These are phyloP conservation scores for Mactra quadrangularis DNA, from an alignment of 1,140 invertebrate species.

Conservation along the genomic window DNA sequence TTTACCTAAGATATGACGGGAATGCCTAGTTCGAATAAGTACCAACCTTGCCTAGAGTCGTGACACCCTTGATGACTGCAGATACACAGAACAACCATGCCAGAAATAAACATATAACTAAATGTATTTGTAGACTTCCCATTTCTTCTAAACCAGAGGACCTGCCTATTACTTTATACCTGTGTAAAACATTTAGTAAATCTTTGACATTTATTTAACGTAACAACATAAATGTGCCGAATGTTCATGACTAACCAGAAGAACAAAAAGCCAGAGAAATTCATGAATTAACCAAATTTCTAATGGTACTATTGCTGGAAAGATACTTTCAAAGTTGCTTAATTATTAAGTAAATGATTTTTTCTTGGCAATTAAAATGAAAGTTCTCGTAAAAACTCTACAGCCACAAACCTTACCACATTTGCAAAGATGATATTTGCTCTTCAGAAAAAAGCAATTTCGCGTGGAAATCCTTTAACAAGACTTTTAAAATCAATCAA, in stretches of 20 bases:
- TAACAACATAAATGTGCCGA: not conserved
- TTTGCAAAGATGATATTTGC: too few relatives aligned
- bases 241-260: not conserved
- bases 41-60: slow-evolving; percentile 82
- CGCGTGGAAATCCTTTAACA: too few relatives aligned
- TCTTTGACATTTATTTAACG: not conserved
- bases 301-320: not conserved
- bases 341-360: too few relatives aligned
- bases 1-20: too few relatives aligned
- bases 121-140: slow-evolving; percentile 75
- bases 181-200: not conserved
- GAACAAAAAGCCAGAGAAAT: not conserved
- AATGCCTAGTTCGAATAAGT: too few relatives aligned
- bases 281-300: not conserved
- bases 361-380: too few relatives aligned
- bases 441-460: too few relatives aligned
- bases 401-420: too few relatives aligned
- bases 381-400: too few relatives aligned
- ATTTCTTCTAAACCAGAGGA: slow-evolving; percentile 78
- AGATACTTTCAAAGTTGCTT: not conserved
- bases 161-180: slow-evolving; percentile 58
- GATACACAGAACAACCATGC: slow-evolving; percentile 82
- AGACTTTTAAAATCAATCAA: too few relatives aligned
- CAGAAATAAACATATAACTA: slow-evolving; percentile 77
- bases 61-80: slow-evolving; percentile 82